These are phyloP conservation scores for Microplitis manilae DNA, from an alignment of 2,888 invertebrate genomes.

Conservation along the genomic window DNA sequence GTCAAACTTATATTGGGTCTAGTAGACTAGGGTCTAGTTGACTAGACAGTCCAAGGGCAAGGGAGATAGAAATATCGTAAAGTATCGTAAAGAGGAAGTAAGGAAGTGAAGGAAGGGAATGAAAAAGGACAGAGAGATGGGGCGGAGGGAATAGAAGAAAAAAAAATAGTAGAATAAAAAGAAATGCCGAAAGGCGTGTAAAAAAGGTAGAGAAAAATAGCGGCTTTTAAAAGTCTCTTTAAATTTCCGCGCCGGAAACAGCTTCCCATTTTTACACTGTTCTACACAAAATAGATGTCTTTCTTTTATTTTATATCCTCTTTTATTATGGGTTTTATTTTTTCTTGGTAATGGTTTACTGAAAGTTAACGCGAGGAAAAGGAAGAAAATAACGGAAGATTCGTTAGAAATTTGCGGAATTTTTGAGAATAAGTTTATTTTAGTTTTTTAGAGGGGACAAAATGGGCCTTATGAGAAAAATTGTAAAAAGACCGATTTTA, in stretches of 20 bases:
- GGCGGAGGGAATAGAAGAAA: not conserved
- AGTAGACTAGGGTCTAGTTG: not conserved
- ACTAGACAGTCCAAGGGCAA: too few relatives aligned
- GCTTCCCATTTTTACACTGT: not conserved
- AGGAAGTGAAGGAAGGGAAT: too few relatives aligned
- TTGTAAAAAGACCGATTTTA: too few relatives aligned
- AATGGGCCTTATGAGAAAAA: too few relatives aligned
- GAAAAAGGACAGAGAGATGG: too few relatives aligned
- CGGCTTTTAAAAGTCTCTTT: not conserved
- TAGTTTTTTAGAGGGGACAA: too few relatives aligned
- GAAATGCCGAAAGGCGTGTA: not conserved
- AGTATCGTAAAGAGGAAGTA: too few relatives aligned
- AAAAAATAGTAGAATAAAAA: not conserved
- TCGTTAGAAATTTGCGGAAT: too few relatives aligned
- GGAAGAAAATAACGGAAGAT: too few relatives aligned
- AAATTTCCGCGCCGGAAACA: not conserved
- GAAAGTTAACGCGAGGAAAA: too few relatives aligned
- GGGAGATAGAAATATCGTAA: too few relatives aligned
- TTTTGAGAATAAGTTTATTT: too few relatives aligned
- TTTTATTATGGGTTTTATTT: not conserved
- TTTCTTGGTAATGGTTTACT: not conserved
- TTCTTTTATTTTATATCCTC: not conserved
- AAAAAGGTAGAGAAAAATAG: not conserved
- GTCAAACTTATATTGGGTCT: not conserved
- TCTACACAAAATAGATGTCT: not conserved